Conservation (phyloP, 2,888 invertebrate genomes). For the Scaeva pyrastri region DNA sequence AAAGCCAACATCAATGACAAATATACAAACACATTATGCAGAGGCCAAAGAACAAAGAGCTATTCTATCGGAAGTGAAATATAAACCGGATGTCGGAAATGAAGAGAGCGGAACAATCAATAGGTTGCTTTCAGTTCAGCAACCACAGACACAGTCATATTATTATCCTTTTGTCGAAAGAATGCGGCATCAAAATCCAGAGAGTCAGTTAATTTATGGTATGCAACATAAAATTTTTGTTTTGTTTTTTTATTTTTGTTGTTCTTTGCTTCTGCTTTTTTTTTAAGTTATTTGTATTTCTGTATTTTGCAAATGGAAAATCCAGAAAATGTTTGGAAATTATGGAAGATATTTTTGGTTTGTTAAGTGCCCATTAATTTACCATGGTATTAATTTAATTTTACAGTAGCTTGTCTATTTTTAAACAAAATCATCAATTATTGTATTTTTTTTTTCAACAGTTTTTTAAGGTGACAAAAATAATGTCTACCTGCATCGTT, state of each 20-base stretch:
- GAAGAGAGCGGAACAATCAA: constrained; percentile 64
- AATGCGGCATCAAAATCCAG: constrained; percentile 8
- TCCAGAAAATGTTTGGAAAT: too few species aligned
- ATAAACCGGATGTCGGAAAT: constrained; percentile 64
- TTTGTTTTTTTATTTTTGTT: constrained; percentile 15
- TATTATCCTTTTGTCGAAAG: constrained; percentile 40
- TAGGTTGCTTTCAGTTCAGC: constrained; percentile 53
- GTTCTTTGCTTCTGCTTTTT: too few species aligned
- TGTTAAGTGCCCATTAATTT: too few species aligned
- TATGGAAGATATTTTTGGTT: too few species aligned
- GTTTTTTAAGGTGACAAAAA: too few species aligned
- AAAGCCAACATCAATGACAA: constrained; percentile 45
- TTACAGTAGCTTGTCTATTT: too few species aligned
- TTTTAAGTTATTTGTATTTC: too few species aligned
- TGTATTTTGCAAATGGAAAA: too few species aligned
- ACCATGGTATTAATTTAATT: too few species aligned
- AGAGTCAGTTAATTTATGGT: constrained; percentile 39
- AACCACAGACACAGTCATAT: not conserved
- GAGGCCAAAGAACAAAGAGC: constrained; percentile 50
- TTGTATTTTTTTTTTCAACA: too few species aligned
- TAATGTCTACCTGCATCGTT: too few species aligned
- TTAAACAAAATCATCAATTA: too few species aligned
- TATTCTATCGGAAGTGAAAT: constrained; percentile 66
- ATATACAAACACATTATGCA: not conserved
- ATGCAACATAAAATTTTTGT: constrained; percentile 51